Conservation (phyloP, 2,888 invertebrate genomes). For the Yponomeuta sedellus region DNA sequence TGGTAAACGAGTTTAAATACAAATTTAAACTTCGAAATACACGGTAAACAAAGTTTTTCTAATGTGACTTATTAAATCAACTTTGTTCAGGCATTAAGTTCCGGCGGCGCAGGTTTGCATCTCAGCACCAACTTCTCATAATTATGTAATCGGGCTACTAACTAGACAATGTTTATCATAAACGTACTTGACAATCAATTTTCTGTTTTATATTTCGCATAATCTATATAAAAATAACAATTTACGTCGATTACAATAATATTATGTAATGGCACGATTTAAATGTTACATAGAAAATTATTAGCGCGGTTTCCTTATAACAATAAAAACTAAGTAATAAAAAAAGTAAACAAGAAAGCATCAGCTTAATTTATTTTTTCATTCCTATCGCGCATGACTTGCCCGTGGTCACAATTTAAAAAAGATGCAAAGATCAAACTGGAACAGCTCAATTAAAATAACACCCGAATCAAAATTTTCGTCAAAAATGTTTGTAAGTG, state of each 20-base stretch:
- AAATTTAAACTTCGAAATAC: neutral
- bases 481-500: no score
- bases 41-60: neutral
- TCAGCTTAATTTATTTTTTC: neutral
- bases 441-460: neutral
- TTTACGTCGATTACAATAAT: neutral
- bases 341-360: neutral
- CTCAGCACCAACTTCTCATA: no score
- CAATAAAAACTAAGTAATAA: neutral
- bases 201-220: conserved; percentile 21
- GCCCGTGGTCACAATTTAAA: no score
- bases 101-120: no score
- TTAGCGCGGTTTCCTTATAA: conserved; percentile 18
- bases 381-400: neutral
- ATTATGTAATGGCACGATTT: conserved; percentile 14
- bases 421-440: no score
- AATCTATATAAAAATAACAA: conserved; percentile 1
- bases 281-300: conserved; percentile 18
- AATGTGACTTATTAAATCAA: no score
- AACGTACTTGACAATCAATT: neutral
- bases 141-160: no score
- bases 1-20: neutral
- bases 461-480: neutral
- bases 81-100: no score
- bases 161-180: no score